phyloP scores from a whole-genome alignment of 1,140 invertebrate genomes.

The Drosophila pruinosa region DNA sequence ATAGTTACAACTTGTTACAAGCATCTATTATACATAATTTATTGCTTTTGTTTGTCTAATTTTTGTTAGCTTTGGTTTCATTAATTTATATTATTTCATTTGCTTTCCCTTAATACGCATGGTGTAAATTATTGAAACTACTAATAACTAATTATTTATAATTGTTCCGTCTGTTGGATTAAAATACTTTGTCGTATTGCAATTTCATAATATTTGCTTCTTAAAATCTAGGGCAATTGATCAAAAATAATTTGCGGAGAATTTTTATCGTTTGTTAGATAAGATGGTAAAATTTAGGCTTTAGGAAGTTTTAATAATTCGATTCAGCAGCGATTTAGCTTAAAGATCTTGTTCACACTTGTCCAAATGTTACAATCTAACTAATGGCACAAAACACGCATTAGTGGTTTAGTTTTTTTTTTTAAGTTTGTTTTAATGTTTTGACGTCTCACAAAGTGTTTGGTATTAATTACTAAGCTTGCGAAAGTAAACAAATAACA shows the following conservation, averaged over 20 bases:
- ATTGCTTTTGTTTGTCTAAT: slow-evolving; percentile 66
- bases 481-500: slow-evolving; percentile 62
- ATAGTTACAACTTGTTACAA: slow-evolving; percentile 68
- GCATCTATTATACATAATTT: slow-evolving; percentile 61
- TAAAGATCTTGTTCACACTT: slow-evolving; percentile 72
- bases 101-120: slow-evolving; percentile 25
- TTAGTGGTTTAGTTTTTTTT: slow-evolving; percentile 38
- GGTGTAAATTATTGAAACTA: slow-evolving; percentile 79
- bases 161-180: slow-evolving; percentile 58
- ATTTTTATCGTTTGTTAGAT: slow-evolving; percentile 10
- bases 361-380: slow-evolving; percentile 65
- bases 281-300: slow-evolving; percentile 27
- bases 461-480: slow-evolving; percentile 23
- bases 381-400: slow-evolving; percentile 50
- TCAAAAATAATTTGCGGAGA: slow-evolving; percentile 51
- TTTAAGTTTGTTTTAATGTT: not conserved
- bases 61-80: slow-evolving; percentile 62
- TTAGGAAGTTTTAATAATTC: slow-evolving; percentile 58
- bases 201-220: slow-evolving; percentile 31
- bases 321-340: slow-evolving; percentile 60
- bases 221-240: slow-evolving; percentile 48
- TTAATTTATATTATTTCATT: slow-evolving; percentile 30
- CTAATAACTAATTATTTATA: slow-evolving; percentile 63
- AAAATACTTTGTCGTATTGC: slow-evolving; percentile 51
- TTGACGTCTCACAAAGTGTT: slow-evolving; percentile 13